Evolutionary conservation across 64 coral and sea anemone genomes (phyloP).

Genomic region (Porites lutea): DNA sequence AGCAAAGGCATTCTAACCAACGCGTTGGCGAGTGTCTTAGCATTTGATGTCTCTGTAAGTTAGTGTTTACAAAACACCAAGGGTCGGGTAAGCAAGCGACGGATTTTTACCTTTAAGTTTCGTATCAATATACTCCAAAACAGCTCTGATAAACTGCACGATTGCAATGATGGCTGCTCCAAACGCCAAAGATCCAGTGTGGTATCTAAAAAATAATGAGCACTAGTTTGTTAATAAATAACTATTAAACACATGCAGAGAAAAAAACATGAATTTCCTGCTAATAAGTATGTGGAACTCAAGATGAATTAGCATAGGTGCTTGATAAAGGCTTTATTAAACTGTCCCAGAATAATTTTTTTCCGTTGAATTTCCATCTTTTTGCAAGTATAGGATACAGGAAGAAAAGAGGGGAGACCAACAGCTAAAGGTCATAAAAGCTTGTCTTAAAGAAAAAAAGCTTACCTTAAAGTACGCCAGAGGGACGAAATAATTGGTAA

Average conservation of each 20-base stretch:
- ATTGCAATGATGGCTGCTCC: constrained; percentile 98
- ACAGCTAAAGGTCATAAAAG: not conserved
- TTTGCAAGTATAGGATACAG: too few species aligned
- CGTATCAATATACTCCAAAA: constrained; percentile 95
- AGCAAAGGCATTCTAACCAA: too few species aligned
- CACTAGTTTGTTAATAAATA: not conserved
- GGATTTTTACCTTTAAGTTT: constrained; percentile 84
- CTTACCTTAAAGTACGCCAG: constrained; percentile 86
- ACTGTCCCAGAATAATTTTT: too few species aligned
- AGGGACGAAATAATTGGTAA: constrained; percentile 89
- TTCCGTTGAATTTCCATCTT: too few species aligned
- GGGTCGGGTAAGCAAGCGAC: too few species aligned
- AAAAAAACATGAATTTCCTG: not conserved
- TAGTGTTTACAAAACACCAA: too few species aligned
- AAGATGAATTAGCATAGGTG: too few species aligned
- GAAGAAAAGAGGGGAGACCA: too few species aligned
- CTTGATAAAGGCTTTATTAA: too few species aligned
- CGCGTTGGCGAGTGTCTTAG: too few species aligned
- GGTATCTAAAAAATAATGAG: constrained; percentile 72
- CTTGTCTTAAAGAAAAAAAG: not conserved
- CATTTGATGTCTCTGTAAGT: too few species aligned
- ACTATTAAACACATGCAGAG: not conserved
- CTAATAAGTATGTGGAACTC: too few species aligned
- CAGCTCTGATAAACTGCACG: constrained; percentile 92
- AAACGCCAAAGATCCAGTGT: constrained; percentile 95